Evolutionary conservation across 92 coral and sea anemone genomes (phyloP).

Genomic region (Micromussa lordhowensis): DNA sequence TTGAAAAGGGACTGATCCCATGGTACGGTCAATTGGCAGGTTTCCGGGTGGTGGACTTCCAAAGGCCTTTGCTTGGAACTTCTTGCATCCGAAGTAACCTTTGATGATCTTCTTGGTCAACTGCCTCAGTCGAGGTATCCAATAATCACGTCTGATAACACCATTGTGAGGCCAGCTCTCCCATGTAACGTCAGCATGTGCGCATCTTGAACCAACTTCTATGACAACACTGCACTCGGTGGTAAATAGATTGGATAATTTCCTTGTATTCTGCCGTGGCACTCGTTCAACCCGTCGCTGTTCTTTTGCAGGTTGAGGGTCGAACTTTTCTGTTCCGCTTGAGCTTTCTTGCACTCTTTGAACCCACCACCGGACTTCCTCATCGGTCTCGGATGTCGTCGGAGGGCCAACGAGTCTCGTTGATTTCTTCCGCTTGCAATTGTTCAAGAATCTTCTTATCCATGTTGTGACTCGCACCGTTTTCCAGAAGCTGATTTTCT

Average conservation of each 20-base stretch:
- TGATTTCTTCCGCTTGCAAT: not conserved
- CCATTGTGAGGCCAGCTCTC: constrained; percentile 48
- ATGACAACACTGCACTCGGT: no score
- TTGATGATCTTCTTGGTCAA: constrained; percentile 3
- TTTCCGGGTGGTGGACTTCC: not conserved
- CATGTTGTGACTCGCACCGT: no score
- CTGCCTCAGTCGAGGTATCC: constrained; percentile 31
- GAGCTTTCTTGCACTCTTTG: constrained; percentile 29
- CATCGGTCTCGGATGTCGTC: constrained; percentile 57
- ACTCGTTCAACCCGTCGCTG: no score
- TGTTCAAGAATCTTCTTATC: no score
- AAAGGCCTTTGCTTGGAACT: constrained; percentile 14
- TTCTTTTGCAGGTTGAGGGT: constrained; percentile 32
- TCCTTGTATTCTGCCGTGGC: no score
- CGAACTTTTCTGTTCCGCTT: constrained; percentile 51
- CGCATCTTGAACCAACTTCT: no score
- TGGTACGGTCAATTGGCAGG: no score
- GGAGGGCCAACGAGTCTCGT: no score
- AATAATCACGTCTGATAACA: not conserved
- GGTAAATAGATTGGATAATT: no score
- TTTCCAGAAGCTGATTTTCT: not conserved
- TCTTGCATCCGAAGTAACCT: constrained; percentile 43
- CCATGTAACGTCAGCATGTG: constrained; percentile 31
- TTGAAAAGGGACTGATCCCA: no score
- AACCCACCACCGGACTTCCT: constrained; percentile 51